Percentiles rank a stretch among this genome's conserved stretches.
phyloP scores from a whole-genome alignment of 2,888 invertebrate species.

The Chirona hameri region DNA sequence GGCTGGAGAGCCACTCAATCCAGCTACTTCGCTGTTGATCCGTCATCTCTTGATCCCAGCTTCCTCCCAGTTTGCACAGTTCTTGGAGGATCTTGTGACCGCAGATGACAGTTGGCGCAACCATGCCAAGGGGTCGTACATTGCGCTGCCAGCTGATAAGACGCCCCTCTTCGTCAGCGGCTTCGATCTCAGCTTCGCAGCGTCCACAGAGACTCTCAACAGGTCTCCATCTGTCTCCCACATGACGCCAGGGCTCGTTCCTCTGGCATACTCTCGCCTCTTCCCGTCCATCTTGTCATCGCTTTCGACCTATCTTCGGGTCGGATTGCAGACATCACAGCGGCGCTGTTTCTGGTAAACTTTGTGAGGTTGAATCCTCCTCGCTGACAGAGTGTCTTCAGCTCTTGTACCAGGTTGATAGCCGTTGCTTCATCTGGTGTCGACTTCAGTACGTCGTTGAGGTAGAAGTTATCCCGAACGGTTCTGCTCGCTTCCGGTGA shows the following conservation, averaged over 20 bases:
- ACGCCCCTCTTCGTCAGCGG: not conserved
- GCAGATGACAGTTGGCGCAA: not conserved
- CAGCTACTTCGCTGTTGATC: not conserved
- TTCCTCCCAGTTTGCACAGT: not conserved
- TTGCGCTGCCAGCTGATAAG: not conserved
- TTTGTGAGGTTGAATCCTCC: not conserved
- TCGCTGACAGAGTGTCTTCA: not conserved
- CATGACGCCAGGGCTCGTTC: not conserved
- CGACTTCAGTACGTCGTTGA: not conserved
- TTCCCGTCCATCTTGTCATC: not conserved
- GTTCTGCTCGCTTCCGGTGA: no score
- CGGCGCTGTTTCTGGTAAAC: not conserved
- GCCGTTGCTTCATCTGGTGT: not conserved
- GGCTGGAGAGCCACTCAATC: not conserved
- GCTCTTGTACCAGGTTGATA: not conserved
- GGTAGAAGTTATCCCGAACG: not conserved
- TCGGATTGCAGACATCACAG: not conserved
- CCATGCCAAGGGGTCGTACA: not conserved
- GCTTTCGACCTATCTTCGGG: not conserved
- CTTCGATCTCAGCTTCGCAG: no score
- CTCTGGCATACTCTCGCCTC: not conserved
- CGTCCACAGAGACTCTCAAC: no score
- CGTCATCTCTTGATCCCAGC: not conserved
- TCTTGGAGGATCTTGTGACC: not conserved
- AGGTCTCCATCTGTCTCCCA: not conserved